phyloP scores from a whole-genome alignment of 1,140 invertebrate genomes.

The Neotoxoptera formosana region DNA sequence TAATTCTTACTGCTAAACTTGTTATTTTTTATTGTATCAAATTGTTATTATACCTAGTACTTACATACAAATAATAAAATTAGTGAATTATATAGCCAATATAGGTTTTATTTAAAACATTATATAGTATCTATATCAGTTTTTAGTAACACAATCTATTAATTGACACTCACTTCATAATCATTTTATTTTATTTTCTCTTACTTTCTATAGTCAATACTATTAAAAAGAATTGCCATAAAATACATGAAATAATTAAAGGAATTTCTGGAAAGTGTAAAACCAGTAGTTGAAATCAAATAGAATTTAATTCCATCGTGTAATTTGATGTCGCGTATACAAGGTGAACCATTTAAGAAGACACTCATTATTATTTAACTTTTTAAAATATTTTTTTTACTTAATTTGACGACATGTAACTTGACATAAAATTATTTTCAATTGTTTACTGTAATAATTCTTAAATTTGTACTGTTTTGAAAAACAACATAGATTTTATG shows the following conservation, averaged over 20 bases:
- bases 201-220: constrained; percentile 27
- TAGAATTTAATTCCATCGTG: background rate
- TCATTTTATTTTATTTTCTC: background rate
- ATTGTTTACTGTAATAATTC: too few species aligned
- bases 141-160: background rate
- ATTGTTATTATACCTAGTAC: background rate
- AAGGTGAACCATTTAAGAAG: background rate
- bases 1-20: background rate
- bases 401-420: too few species aligned
- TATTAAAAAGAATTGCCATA: constrained; percentile 15
- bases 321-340: background rate
- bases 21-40: background rate
- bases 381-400: too few species aligned
- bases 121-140: background rate
- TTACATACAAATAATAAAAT: background rate
- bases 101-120: background rate
- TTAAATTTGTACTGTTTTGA: too few species aligned
- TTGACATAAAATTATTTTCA: too few species aligned
- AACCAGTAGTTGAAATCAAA: background rate
- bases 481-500: too few species aligned
- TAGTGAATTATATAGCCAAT: background rate
- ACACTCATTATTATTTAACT: background rate
- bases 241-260: background rate
- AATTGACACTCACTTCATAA: background rate
- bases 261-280: constrained; percentile 33